phyloP scores from a whole-genome alignment of 2,797 vertebrate genomes.

The Holocentrus rufus region DNA sequence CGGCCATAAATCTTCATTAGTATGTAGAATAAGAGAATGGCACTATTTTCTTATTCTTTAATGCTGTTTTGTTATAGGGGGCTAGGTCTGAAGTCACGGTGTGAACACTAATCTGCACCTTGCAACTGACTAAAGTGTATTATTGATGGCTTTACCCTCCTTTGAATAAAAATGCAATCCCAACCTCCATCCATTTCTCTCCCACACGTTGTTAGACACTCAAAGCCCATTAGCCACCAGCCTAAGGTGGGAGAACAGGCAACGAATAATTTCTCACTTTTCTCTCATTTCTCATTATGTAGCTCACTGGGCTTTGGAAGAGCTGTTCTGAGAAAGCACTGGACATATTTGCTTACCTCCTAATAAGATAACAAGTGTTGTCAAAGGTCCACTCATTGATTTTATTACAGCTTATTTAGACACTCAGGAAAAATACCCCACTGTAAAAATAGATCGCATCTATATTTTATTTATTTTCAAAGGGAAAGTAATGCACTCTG shows the following conservation, averaged over 20 bases:
- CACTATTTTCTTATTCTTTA: slow-evolving; percentile 71
- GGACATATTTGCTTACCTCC: slow-evolving; percentile 70
- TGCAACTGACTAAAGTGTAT: slow-evolving; percentile 64
- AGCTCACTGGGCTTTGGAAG: slow-evolving; percentile 59
- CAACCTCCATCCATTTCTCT: slow-evolving; percentile 43
- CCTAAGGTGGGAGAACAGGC: slow-evolving; percentile 39
- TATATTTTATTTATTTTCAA: slow-evolving; percentile 69
- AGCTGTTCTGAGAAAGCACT: slow-evolving; percentile 44
- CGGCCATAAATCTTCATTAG: slow-evolving; percentile 84
- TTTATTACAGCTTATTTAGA: slow-evolving; percentile 57
- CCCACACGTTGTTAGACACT: slow-evolving; percentile 51
- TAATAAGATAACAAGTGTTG: slow-evolving; percentile 71
- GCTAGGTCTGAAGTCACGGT: slow-evolving; percentile 55
- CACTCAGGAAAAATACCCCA: slow-evolving; percentile 48
- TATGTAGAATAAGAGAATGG: slow-evolving; percentile 65
- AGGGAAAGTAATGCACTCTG: slow-evolving; percentile 49
- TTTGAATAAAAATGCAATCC: slow-evolving; percentile 62
- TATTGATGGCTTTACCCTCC: slow-evolving; percentile 74
- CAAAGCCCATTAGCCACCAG: slow-evolving; percentile 73
- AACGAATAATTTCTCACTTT: slow-evolving; percentile 60
- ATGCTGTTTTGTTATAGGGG: slow-evolving; percentile 65
- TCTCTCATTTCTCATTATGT: slow-evolving; percentile 66
- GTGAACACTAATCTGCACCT: slow-evolving; percentile 70
- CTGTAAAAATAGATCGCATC: slow-evolving; percentile 56
- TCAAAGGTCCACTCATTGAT: slow-evolving; percentile 75